phyloP scores from a whole-genome alignment of 2,888 invertebrate species.

The Phengaris arion region DNA sequence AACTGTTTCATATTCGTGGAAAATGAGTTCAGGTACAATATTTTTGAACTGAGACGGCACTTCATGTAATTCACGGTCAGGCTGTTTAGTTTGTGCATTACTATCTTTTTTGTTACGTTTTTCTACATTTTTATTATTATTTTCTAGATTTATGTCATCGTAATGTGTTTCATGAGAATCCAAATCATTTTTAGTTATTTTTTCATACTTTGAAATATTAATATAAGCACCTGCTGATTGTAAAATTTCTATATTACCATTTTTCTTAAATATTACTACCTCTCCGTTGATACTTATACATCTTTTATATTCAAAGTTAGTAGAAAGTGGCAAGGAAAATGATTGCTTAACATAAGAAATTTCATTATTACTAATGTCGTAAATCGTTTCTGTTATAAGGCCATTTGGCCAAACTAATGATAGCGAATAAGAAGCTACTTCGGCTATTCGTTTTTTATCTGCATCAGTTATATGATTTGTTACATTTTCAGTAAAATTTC shows the following conservation, averaged over 20 bases:
- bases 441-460: constrained; percentile 38
- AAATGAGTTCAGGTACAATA: constrained; percentile 51
- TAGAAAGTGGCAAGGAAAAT: constrained; percentile 42
- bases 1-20: constrained; percentile 63
- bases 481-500: constrained; percentile 39
- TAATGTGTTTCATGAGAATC: constrained; percentile 40
- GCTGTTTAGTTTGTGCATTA: constrained; percentile 46
- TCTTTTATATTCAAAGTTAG: constrained; percentile 59
- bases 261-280: constrained; percentile 60
- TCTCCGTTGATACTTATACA: constrained; percentile 68
- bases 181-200: constrained; percentile 43
- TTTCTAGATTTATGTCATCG: constrained; percentile 49
- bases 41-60: constrained; percentile 45
- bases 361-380: constrained; percentile 53
- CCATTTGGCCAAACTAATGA: constrained; percentile 71
- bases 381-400: constrained; percentile 62
- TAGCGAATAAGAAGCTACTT: constrained; percentile 54
- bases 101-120: constrained; percentile 51
- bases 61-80: constrained; percentile 50
- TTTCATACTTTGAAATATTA: constrained; percentile 56
- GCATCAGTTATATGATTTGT: neutral
- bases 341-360: constrained; percentile 68
- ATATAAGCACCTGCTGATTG: constrained; percentile 60
- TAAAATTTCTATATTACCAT: constrained; percentile 57
- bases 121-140: constrained; percentile 54